Conservation (phyloP, 2,888 invertebrate genomes). For the Drosophila engyochracea region DNA sequence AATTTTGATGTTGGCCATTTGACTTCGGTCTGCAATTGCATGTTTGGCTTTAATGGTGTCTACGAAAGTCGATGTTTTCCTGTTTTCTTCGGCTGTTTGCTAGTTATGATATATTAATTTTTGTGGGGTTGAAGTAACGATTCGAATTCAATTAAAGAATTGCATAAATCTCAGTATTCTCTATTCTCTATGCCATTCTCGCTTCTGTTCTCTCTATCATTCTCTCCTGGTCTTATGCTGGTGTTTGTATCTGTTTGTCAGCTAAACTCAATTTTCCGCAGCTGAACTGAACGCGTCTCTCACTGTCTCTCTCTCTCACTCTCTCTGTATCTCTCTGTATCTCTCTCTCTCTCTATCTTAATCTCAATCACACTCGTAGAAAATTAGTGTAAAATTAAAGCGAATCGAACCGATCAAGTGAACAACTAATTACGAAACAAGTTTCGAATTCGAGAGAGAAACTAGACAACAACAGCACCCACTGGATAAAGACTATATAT, state of each 20-base stretch:
- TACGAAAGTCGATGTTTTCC: too few relatives aligned
- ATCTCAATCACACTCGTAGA: neutral
- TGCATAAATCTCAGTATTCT: slow-evolving; percentile 3
- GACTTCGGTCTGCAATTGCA: too few relatives aligned
- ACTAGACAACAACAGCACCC: slow-evolving; percentile 2
- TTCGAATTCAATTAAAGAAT: neutral
- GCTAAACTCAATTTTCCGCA: slow-evolving; percentile 31
- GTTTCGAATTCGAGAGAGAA: slow-evolving; percentile 15
- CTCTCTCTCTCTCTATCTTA: neutral
- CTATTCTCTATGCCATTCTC: neutral
- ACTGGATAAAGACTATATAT: slow-evolving; percentile 3
- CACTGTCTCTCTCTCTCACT: neutral
- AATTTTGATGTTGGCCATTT: neutral
- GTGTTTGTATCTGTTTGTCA: slow-evolving; percentile 10
- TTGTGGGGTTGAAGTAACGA: neutral
- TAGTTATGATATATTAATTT: neutral
- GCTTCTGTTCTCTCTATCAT: neutral
- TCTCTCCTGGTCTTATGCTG: neutral
- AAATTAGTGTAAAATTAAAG: neutral
- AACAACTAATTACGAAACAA: slow-evolving; percentile 4
- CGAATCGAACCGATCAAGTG: slow-evolving; percentile 14
- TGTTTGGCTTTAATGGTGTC: too few relatives aligned
- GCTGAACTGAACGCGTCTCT: neutral
- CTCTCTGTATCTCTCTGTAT: neutral
- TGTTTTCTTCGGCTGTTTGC: neutral